These are phyloP conservation scores for Pomacea canaliculata DNA, from an alignment of 2,888 invertebrate species.

Conservation along the genomic window DNA sequence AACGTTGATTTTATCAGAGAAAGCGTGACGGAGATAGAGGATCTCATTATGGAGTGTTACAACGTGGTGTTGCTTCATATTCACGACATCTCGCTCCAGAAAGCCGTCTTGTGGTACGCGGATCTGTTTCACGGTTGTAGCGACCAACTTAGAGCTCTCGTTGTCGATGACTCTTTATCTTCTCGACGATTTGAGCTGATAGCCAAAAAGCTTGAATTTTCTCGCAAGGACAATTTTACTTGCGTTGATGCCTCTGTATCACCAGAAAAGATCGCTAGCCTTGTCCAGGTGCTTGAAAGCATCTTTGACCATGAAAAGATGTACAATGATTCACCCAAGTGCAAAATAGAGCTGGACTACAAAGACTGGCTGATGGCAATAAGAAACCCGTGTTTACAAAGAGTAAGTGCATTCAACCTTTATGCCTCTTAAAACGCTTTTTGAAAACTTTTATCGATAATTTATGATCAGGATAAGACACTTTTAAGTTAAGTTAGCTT, in stretches of 20 bases:
- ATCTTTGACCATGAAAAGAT: constrained; percentile 33
- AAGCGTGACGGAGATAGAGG: constrained; percentile 37
- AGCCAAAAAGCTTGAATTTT: constrained; percentile 39
- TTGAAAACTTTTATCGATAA: too few species aligned
- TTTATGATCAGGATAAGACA: too few species aligned
- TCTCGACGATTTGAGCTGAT: constrained; percentile 35
- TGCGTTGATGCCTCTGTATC: constrained; percentile 22
- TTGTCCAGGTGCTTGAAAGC: too few species aligned
- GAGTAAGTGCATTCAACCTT: too few species aligned
- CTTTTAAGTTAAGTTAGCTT: too few species aligned
- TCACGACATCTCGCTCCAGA: constrained; percentile 26
- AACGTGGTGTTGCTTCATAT: constrained; percentile 33
- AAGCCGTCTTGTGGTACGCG: constrained; percentile 36
- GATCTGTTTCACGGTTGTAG: constrained; percentile 32
- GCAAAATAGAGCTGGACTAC: constrained; percentile 42
- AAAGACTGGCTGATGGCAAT: constrained; percentile 48
- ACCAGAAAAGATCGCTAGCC: constrained; percentile 23
- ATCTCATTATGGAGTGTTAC: constrained; percentile 43
- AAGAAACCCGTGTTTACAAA: constrained; percentile 35
- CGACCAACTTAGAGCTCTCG: constrained; percentile 13
- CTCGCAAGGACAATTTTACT: constrained; percentile 10
- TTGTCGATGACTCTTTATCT: constrained; percentile 20
- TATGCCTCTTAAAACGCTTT: too few species aligned
- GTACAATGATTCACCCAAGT: constrained; percentile 16
- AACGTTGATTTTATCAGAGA: constrained; percentile 33